Conservation (phyloP, 2,888 invertebrate genomes). For the Plutella xylostella region DNA sequence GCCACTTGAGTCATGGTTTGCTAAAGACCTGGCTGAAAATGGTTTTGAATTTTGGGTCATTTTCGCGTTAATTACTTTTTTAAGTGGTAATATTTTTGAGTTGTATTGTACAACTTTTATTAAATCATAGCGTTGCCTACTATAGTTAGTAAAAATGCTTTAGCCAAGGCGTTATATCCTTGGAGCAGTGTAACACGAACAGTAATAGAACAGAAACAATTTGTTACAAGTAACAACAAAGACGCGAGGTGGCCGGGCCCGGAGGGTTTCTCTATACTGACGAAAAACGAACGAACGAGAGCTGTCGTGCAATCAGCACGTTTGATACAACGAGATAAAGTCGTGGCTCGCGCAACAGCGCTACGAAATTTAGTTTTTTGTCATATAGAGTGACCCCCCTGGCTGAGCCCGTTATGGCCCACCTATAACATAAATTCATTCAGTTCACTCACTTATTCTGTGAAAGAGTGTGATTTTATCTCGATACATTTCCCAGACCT, state of each 20-base stretch:
- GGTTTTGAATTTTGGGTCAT: not conserved
- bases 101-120: not conserved
- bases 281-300: no score
- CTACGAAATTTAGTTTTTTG: not conserved
- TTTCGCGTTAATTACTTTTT: not conserved
- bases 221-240: constrained; percentile 9
- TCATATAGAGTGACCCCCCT: not conserved
- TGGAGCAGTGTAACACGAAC: not conserved
- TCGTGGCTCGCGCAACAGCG: no score
- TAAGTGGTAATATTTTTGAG: not conserved
- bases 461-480: no score
- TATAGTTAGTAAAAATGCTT: not conserved
- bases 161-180: not conserved
- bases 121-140: not conserved
- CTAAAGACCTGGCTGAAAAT: not conserved
- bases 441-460: no score
- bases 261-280: no score
- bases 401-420: constrained; percentile 11
- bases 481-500: no score
- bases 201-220: constrained; percentile 10
- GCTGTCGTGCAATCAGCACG: no score
- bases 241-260: not conserved
- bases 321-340: no score
- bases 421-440: constrained; percentile 38
- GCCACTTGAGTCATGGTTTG: not conserved